phyloP scores from a whole-genome alignment of 2,113 vertebrate genomes.

The Panthera uncia region DNA sequence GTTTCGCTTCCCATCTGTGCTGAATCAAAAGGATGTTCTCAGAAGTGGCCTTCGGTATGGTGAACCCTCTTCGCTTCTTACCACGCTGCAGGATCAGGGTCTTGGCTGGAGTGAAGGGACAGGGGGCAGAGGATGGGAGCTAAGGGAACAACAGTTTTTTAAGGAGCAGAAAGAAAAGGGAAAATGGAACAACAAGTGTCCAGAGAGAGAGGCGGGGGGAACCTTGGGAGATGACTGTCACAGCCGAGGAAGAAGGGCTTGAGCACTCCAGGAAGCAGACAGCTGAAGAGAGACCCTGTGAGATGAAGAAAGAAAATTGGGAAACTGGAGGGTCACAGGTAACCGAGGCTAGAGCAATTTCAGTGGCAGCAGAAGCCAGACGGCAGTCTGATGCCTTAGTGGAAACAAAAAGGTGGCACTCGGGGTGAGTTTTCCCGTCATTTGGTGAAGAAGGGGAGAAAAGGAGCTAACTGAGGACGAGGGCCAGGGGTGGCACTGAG shows the following conservation, averaged over 20 bases:
- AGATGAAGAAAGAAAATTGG: background rate
- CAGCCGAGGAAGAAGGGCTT: background rate
- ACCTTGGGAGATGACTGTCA: background rate
- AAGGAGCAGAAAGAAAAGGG: background rate
- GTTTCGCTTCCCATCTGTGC: background rate
- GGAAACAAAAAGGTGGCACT: background rate
- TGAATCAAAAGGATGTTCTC: background rate
- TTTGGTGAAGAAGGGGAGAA: background rate
- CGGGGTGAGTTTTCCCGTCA: background rate
- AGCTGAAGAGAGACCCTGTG: background rate
- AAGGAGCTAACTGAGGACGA: background rate
- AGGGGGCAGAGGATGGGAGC: background rate
- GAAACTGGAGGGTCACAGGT: background rate
- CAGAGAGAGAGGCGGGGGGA: background rate
- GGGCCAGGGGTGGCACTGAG: background rate
- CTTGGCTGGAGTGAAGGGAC: background rate
- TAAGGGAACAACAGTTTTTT: background rate
- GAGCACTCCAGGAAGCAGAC: background rate
- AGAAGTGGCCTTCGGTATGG: background rate
- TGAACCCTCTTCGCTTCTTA: background rate
- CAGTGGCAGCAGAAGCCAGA: background rate
- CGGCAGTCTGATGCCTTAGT: background rate
- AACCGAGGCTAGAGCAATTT: background rate
- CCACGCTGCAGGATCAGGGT: background rate
- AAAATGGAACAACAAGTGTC: background rate